phyloP scores from a whole-genome alignment of 2,113 vertebrate genomes.

The Crypturellus undulatus region DNA sequence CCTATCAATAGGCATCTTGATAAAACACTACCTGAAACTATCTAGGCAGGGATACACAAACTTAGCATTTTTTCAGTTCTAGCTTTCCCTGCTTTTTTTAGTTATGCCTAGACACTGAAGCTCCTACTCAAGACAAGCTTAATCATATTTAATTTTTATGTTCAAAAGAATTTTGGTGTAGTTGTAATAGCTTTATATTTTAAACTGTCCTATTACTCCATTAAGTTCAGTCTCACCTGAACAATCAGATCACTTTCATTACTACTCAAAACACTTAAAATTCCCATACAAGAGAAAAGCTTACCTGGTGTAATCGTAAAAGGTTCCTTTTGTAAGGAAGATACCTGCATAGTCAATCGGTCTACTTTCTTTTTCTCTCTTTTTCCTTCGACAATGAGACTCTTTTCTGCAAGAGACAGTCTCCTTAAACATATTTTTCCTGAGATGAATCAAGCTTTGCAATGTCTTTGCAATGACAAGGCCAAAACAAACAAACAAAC shows the following conservation, averaged over 20 bases:
- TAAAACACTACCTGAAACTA: neutral
- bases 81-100: neutral
- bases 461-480: neutral
- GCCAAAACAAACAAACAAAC: neutral
- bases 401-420: slow-evolving; percentile 80
- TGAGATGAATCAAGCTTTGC: neutral
- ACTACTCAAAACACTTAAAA: neutral
- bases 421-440: slow-evolving; percentile 18
- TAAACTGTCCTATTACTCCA: neutral
- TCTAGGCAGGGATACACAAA: neutral
- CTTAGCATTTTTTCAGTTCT: neutral
- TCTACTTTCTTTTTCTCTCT: slow-evolving; percentile 93
- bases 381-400: slow-evolving; percentile 92
- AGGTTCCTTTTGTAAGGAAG: slow-evolving; percentile 87
- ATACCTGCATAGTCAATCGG: slow-evolving; percentile 89
- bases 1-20: neutral
- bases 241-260: neutral
- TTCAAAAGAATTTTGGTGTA: neutral
- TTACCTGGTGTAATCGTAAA: slow-evolving; percentile 89
- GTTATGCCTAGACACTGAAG: neutral
- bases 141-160: neutral
- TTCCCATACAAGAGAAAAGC: neutral
- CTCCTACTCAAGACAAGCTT: neutral
- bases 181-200: neutral
- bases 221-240: neutral